Evolutionary conservation across 2,113 vertebrate species (phyloP).

Genomic region (Orientallactaga bullata): DNA sequence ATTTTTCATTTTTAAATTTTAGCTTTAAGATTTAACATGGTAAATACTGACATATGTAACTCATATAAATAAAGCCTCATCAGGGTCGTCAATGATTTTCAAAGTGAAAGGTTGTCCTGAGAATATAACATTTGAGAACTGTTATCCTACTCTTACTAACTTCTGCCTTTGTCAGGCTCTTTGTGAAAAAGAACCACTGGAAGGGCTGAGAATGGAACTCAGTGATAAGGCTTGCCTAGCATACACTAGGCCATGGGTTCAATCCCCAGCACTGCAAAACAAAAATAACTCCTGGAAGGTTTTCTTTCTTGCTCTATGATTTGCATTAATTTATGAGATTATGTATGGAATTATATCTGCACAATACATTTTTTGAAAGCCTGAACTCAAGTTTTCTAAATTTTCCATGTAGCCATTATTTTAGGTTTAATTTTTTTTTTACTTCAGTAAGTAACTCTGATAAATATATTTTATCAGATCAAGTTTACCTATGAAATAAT

Average conservation of each 20-base stretch:
- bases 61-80: background rate
- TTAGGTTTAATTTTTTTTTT: background rate
- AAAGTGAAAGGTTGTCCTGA: background rate
- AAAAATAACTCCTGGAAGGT: background rate
- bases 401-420: background rate
- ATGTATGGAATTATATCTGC: background rate
- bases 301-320: background rate
- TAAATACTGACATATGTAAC: background rate
- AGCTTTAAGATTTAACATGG: background rate
- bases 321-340: background rate
- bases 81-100: background rate
- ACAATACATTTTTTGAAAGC: background rate
- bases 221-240: background rate
- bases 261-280: background rate
- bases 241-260: background rate
- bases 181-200: background rate
- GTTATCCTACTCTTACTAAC: background rate
- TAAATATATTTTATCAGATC: background rate
- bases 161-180: background rate
- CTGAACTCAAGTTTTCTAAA: background rate
- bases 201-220: background rate
- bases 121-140: background rate
- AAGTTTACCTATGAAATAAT: too few species aligned
- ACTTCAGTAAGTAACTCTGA: background rate
- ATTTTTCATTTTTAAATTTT: conserved; percentile 32